phyloP scores from a whole-genome alignment of 2,113 vertebrate species.

The Corynorhinus townsendii region DNA sequence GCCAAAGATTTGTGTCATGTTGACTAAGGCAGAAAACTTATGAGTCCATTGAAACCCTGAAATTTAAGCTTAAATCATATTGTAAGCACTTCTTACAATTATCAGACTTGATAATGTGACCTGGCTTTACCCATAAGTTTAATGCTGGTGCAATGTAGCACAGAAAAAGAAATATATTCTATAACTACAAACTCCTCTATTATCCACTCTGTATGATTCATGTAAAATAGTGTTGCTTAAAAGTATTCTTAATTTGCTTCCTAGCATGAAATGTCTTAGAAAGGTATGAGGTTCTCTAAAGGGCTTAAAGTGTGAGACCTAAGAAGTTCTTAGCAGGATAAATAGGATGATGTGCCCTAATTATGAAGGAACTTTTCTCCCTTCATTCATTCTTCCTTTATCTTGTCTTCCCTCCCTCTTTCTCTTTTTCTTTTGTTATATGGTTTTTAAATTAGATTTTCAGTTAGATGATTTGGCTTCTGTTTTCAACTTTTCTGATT shows the following conservation, averaged over 20 bases:
- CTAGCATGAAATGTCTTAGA: neutral
- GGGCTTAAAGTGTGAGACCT: neutral
- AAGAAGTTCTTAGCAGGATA: neutral
- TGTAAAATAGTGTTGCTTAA: neutral
- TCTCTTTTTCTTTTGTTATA: neutral
- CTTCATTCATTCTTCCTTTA: neutral
- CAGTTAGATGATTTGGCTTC: neutral
- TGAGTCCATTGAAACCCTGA: conserved; percentile 7
- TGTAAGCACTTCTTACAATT: neutral
- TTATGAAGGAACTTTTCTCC: neutral
- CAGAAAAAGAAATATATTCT: neutral
- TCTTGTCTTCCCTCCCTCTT: neutral
- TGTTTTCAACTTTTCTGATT: neutral
- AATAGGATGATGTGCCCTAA: neutral
- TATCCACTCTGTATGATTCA: neutral
- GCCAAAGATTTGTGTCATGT: neutral
- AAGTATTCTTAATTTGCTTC: neutral
- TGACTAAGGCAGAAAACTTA: conserved; percentile 26
- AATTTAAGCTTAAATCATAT: conserved; percentile 33
- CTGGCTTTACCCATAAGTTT: neutral
- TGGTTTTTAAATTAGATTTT: neutral
- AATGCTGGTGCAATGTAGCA: neutral
- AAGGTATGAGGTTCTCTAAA: neutral
- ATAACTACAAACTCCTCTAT: neutral
- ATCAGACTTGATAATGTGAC: neutral